These are phyloP conservation scores for Parelbella ahira DNA, from an alignment of 2,888 invertebrate species.

Conservation along the genomic window DNA sequence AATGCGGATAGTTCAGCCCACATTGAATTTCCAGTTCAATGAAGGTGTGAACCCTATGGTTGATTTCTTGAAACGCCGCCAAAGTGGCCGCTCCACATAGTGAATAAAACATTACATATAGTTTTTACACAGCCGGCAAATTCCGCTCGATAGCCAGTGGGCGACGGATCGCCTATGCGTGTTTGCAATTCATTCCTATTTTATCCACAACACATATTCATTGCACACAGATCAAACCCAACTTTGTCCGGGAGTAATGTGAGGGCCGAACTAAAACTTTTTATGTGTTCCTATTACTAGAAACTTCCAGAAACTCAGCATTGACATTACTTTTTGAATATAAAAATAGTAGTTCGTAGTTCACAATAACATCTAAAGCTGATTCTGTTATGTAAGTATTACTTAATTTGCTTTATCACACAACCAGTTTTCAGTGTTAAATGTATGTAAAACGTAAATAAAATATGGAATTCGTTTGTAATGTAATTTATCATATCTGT, in stretches of 20 bases:
- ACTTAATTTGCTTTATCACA: too few species aligned
- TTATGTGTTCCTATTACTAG: constrained; percentile 20
- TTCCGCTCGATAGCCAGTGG: constrained; percentile 26
- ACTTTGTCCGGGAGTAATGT: constrained; percentile 26
- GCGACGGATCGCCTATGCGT: constrained; percentile 9
- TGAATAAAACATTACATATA: constrained; percentile 43
- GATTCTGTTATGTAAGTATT: too few species aligned
- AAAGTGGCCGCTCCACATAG: constrained; percentile 47
- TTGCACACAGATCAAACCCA: constrained; percentile 28
- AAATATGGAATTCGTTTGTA: too few species aligned
- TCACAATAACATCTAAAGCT: too few species aligned
- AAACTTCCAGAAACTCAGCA: constrained; percentile 19
- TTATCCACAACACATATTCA: constrained; percentile 23
- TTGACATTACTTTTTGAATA: constrained; percentile 17
- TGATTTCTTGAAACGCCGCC: constrained; percentile 63
- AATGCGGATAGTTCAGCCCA: constrained; percentile 12
- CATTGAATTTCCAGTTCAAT: constrained; percentile 29
- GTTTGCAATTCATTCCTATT: constrained; percentile 12
- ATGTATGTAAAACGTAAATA: too few species aligned
- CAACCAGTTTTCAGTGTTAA: too few species aligned
- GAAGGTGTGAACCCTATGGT: constrained; percentile 37
- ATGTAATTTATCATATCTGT: too few species aligned
- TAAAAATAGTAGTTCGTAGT: too few species aligned
- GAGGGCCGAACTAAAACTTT: constrained; percentile 30
- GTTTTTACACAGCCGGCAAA: constrained; percentile 30